phyloP scores from a whole-genome alignment of 2,113 vertebrate species.

The Esox niger region DNA sequence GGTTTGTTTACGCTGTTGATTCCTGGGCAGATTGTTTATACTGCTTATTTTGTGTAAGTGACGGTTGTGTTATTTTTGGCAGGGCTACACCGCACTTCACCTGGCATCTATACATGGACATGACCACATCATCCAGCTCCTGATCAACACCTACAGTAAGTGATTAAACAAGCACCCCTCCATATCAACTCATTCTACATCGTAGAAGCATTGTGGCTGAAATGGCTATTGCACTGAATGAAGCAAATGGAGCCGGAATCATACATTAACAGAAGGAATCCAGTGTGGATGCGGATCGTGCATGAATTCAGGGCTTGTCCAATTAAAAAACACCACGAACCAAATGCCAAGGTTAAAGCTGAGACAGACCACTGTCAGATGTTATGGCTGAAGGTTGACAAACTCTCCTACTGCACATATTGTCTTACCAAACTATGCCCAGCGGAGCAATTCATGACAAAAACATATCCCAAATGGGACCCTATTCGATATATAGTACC shows the following conservation, averaged over 20 bases:
- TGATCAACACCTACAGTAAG: constrained; percentile 64
- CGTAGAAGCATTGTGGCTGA: too few relatives aligned
- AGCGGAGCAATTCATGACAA: constrained; percentile 85
- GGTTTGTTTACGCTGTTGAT: neutral
- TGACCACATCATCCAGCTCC: constrained; percentile 50
- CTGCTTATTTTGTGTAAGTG: too few relatives aligned
- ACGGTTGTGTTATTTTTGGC: constrained; percentile 17
- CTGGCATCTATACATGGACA: constrained; percentile 70
- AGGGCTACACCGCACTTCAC: constrained; percentile 73
- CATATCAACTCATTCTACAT: too few relatives aligned
- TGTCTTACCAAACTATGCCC: constrained; percentile 78
- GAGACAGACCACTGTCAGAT: constrained; percentile 27
- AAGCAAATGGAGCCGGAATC: neutral
- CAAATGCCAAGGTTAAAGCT: constrained; percentile 64
- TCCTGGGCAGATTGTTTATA: neutral
- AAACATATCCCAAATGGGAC: too few relatives aligned
- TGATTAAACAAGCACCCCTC: neutral
- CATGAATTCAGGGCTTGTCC: neutral
- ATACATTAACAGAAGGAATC: neutral
- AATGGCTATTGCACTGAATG: neutral
- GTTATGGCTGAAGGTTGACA: constrained; percentile 21
- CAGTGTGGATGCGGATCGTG: neutral
- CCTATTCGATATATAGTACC: too few relatives aligned
- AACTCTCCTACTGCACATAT: constrained; percentile 62
- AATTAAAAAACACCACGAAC: constrained; percentile 26